Evolutionary conservation across 2,797 vertebrate species (phyloP).

Genomic region (Pipistrellus pipistrellus): DNA sequence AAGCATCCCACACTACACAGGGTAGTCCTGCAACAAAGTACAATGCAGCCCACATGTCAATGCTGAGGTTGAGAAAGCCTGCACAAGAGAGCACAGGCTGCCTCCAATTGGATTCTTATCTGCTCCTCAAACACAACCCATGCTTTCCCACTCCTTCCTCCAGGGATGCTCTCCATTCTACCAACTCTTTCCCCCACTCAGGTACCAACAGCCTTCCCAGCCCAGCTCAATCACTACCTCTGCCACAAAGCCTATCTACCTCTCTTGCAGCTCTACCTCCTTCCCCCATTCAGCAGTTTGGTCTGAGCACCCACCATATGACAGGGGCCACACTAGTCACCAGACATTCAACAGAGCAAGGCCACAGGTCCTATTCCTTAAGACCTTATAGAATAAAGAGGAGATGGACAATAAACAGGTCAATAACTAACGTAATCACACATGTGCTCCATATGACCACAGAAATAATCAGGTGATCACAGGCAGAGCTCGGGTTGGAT

Average conservation of each 20-base stretch:
- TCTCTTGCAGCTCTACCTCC: background rate
- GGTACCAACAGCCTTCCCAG: background rate
- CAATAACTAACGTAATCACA: background rate
- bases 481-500: background rate
- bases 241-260: background rate
- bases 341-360: background rate
- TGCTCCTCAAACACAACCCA: background rate
- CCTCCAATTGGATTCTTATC: background rate
- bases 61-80: background rate
- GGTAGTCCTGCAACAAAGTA: background rate
- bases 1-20: background rate
- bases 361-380: background rate
- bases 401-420: background rate
- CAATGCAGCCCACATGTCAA: no score
- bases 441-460: background rate
- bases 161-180: background rate
- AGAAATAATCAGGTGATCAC: background rate
- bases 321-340: accelerated
- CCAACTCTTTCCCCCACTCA: background rate
- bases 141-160: background rate
- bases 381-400: background rate
- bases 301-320: background rate
- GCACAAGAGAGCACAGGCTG: background rate
- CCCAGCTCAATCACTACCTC: background rate
- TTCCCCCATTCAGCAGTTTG: background rate